A percentile compares a stretch with the other conserved stretches of the same genome.
phyloP scores from a whole-genome alignment of 2,797 vertebrate genomes.

The Bovichtus variegatus region DNA sequence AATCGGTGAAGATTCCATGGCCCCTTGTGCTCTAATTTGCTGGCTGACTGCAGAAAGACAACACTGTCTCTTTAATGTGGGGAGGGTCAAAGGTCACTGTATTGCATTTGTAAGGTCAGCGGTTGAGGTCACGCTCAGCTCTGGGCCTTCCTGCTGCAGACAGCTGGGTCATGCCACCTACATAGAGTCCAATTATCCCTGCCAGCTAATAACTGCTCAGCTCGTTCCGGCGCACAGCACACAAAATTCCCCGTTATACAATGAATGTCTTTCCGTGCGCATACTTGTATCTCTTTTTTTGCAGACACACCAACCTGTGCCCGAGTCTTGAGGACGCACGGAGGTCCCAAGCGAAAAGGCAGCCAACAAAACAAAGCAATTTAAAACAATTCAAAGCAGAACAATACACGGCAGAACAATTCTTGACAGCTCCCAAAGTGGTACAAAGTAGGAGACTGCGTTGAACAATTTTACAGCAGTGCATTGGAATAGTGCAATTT shows the following conservation, averaged over 20 bases:
- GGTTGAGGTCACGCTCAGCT: conserved; percentile 77
- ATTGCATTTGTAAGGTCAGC: conserved; percentile 87
- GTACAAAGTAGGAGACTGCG: neutral
- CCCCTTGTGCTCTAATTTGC: conserved; percentile 74
- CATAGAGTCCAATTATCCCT: conserved; percentile 85
- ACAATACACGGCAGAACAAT: conserved; percentile 11
- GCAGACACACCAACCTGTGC: neutral
- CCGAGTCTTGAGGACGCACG: conserved; percentile 2
- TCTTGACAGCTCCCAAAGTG: conserved; percentile 4
- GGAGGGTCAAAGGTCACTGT: conserved; percentile 82
- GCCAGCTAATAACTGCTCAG: conserved; percentile 79
- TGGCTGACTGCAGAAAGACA: conserved; percentile 82
- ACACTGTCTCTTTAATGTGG: conserved; percentile 84
- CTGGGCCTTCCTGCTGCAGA: conserved; percentile 84
- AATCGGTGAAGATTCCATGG: conserved; percentile 62
- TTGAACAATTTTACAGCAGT: neutral
- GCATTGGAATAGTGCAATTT: neutral
- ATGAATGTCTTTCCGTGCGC: conserved; percentile 23
- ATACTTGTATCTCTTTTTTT: conserved; percentile 12
- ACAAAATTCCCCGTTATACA: conserved; percentile 32
- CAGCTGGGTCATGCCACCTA: conserved; percentile 86
- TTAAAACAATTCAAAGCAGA: conserved; percentile 27
- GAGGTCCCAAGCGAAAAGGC: neutral
- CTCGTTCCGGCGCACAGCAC: conserved; percentile 50
- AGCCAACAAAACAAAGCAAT: conserved; percentile 17